Base-by-base conservation (phyloP, 2,797 vertebrate species). In the Tinamus major region DNA sequence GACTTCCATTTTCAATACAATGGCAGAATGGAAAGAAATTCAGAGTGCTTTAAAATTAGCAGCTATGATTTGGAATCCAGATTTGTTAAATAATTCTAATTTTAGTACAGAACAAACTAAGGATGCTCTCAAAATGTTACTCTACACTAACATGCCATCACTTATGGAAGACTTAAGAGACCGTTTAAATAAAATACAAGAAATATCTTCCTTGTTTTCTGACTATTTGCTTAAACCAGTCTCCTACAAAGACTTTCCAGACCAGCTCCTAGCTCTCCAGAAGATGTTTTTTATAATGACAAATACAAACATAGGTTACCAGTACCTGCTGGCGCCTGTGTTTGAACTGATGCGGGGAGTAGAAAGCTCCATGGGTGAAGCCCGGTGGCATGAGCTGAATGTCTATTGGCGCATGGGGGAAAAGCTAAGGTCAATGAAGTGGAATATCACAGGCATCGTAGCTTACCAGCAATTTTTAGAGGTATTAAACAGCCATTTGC, bases 401-500 rank as follows among this genome's bases (percentile, higher is more conserved):
- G 1, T 35, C 27, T 93, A 87, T 10, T 97, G 96, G 97, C 88
- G 44, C 46, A 12, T 20, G 5, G 85, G 56, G 84, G 97, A 97
- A 90, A 39, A 94, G 42, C 85, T 97, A 59, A 95, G 97, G 21
- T 94, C 96, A 1, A 70, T 89, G 63, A 93, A 81, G 80, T 95
- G 93, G 97, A 94, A 80, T 31, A 84, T 24, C 59, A 77, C 87
- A 46, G 93, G 75, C 46, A 78, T 94, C 1, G 0, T 77, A 2
- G 92, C 90, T 63, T 97, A 96, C 10, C 56, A 74, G 44, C 96
- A 97, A 77, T 48, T 97, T 72, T 70, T 97, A 85, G 94, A 96
- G 62, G 71, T 93, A 31, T 56, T 97, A 67, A 81, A 69, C 39
- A 92, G 48, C 21, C 89, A 59, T 63, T 84, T 97, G 29, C 35